These are phyloP conservation scores for Acanthaster planci DNA, from an alignment of 35 echinoderm and acorn worm genomes.

Conservation along the genomic window DNA sequence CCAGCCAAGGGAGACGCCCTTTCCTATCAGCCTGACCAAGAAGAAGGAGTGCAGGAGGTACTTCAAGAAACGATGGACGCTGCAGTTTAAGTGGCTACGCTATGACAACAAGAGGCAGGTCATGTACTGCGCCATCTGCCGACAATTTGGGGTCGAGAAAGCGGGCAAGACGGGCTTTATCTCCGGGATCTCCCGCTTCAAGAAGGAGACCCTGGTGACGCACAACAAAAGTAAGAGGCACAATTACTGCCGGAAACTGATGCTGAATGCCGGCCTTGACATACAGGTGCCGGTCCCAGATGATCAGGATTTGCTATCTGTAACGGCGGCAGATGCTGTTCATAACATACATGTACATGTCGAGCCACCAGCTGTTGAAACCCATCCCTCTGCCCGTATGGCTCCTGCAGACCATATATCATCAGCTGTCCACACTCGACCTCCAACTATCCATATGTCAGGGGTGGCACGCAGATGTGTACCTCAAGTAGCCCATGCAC, in stretches of 20 bases:
- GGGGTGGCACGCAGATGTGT: too few relatives aligned
- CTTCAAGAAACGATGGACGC: conserved; percentile 19
- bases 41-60: conserved; percentile 4
- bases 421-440: too few relatives aligned
- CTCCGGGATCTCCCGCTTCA: conserved; percentile 5
- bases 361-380: too few relatives aligned
- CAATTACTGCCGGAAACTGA: background rate
- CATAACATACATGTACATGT: too few relatives aligned
- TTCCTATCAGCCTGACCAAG: background rate
- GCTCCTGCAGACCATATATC: too few relatives aligned
- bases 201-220: conserved; percentile 3
- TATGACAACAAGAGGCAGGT: background rate
- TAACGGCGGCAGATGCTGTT: too few relatives aligned
- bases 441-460: too few relatives aligned
- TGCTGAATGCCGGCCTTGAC: conserved; percentile 10
- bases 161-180: conserved; percentile 3
- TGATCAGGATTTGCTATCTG: background rate
- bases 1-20: background rate
- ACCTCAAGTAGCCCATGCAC: too few relatives aligned
- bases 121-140: background rate
- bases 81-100: conserved; percentile 1
- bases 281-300: background rate
- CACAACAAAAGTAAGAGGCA: conserved; percentile 15
- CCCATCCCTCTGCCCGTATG: too few relatives aligned
- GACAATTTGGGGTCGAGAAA: background rate